Base-by-base conservation (phyloP, 1,140 invertebrate species). In the Aphaenogaster floridana region DNA sequence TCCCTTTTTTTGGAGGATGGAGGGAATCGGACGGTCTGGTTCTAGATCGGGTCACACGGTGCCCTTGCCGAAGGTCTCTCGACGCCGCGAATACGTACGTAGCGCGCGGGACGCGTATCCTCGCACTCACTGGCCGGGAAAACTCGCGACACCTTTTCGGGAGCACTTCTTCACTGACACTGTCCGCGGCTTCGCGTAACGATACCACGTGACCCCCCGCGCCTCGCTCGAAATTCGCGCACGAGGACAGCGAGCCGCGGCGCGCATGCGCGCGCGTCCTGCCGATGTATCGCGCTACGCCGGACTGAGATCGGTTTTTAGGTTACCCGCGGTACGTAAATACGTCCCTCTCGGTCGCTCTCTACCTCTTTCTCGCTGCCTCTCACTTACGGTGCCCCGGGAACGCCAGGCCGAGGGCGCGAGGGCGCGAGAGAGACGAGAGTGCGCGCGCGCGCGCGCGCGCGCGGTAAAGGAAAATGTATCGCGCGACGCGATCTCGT, bases 111-210 rank as follows among this genome's bases (percentile, higher is more conserved):
- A 88, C 52, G 72, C 63, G 83, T 57, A 54, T 54, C 71, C 76
- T 71, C 54, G 15, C 87, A 89, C 76, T 81, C 50, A 77, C 57
- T 76, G 50, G 11, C 57, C 52, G 42, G 64, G 4, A 13, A 39
- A 80, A 80, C 34, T 50, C 80, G 15, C 69, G 71, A 36, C 89
- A 90, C 88, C 57, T 78, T 15, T 28, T 59, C 61, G 21, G 34
- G 50, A 89, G 71, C 89, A 90, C 89, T 90, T 87, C 59, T 69
- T 90, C 89, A 90, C 89, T 72, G 87, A 36, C 89, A 90, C 89
- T 63, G 54, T 50, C 80, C 64, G 89, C 69, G 78, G 34, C 52
- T 63, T 50, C 54, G 42, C 28, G 54, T 50, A 9, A 21, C 57
- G 17, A 81, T 81, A 57, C 74, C 78, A 81, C 78, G 88, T 85